phyloP scores from a whole-genome alignment of 2,113 vertebrate genomes.

The Aramus guarauna region DNA sequence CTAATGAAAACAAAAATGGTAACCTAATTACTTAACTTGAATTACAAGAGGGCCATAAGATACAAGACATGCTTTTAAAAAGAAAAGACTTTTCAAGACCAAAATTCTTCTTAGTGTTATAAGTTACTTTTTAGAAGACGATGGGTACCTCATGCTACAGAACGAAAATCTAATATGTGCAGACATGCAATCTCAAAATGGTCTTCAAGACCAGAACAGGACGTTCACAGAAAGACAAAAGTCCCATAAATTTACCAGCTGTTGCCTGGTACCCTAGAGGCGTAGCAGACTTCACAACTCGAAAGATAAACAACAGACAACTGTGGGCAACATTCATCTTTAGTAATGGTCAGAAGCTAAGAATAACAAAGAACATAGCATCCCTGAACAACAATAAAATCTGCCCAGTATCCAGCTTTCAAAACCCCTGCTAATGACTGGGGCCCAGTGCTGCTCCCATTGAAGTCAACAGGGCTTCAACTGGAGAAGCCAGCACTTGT shows the following conservation, averaged over 20 bases:
- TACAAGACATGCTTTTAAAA: background rate
- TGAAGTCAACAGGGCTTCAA: background rate
- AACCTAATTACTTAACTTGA: background rate
- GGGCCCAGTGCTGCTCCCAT: rapidly evolving
- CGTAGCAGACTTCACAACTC: background rate
- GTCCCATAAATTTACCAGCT: background rate
- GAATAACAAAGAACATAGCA: constrained; percentile 20
- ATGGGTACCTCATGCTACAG: background rate
- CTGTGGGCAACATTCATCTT: background rate
- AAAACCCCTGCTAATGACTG: background rate
- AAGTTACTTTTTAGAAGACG: background rate
- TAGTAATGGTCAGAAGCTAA: background rate
- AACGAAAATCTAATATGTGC: background rate
- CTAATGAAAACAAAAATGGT: background rate
- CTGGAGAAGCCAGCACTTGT: rapidly evolving
- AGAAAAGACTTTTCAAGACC: background rate
- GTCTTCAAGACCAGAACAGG: background rate
- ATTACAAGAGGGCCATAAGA: background rate
- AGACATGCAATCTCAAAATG: background rate
- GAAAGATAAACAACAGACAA: background rate
- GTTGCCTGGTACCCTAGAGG: background rate
- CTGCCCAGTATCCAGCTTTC: background rate
- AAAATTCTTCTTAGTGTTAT: background rate
- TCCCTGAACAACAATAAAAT: background rate
- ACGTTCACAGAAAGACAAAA: background rate